A percentile compares a stretch with the other conserved stretches of the same genome.
Conservation (phyloP, 2,888 invertebrate species). For the Adela reaumurella region DNA sequence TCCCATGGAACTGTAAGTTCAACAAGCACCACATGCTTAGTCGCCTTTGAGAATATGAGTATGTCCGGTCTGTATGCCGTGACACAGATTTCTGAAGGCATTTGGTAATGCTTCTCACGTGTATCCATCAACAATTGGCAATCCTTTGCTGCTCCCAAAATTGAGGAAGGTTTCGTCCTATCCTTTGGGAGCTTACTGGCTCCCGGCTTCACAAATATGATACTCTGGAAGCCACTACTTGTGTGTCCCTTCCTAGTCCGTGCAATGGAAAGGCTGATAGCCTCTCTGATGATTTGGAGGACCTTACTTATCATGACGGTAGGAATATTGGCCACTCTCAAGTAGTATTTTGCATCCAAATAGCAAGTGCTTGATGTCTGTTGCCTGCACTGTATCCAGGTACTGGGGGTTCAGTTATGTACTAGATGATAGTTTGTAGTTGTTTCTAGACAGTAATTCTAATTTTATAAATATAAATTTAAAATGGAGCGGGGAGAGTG, state of each 20-base stretch:
- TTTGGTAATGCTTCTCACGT: constrained; percentile 1
- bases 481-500: too few relatives aligned
- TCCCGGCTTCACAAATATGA: not conserved
- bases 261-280: not conserved
- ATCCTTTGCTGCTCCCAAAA: constrained; percentile 1
- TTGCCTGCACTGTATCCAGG: too few relatives aligned
- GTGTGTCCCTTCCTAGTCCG: not conserved
- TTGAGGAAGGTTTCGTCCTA: not conserved
- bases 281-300: constrained; percentile 1
- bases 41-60: not conserved
- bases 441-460: too few relatives aligned
- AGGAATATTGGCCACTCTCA: not conserved
- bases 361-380: not conserved
- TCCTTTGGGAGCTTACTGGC: not conserved
- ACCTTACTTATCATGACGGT: not conserved
- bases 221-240: not conserved
- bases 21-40: not conserved
- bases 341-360: not conserved
- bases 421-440: too few relatives aligned
- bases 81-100: not conserved
- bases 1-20: constrained; percentile 1
- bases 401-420: too few relatives aligned
- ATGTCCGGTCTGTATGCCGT: not conserved
- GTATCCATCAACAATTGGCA: not conserved
- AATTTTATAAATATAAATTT: too few relatives aligned